Conservation (phyloP, 1,140 invertebrate genomes). For the Microplitis demolitor region DNA sequence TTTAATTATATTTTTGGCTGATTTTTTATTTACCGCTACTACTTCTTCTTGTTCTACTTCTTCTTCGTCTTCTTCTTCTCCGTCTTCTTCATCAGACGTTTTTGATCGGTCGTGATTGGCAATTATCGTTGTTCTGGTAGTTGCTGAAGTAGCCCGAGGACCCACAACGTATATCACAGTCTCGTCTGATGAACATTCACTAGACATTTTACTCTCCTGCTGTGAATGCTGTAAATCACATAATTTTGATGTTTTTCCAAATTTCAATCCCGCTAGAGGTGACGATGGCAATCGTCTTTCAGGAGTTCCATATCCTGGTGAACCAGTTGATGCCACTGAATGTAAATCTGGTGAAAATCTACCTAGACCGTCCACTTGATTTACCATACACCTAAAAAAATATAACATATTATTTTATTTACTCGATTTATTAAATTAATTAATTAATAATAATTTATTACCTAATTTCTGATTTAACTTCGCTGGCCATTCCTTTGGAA, state of each 20-base stretch:
- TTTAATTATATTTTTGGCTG: constrained; percentile 30
- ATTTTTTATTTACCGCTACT: constrained; percentile 46
- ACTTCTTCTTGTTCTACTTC: constrained; percentile 59
- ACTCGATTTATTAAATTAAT: background rate
- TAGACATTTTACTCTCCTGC: constrained; percentile 58
- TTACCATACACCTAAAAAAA: constrained; percentile 62
- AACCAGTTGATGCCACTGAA: constrained; percentile 38
- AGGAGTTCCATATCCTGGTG: constrained; percentile 51
- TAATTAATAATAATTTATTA: constrained; percentile 53
- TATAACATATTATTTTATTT: constrained; percentile 10
- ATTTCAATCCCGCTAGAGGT: constrained; percentile 29
- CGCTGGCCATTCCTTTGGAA: constrained; percentile 77
- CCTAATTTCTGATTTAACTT: constrained; percentile 77
- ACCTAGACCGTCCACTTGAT: constrained; percentile 72
- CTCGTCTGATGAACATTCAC: constrained; percentile 59
- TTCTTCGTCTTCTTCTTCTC: constrained; percentile 54
- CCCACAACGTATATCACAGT: constrained; percentile 59
- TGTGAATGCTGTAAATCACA: constrained; percentile 50
- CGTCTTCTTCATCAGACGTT: constrained; percentile 56
- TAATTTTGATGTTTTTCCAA: constrained; percentile 44
- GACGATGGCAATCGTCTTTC: constrained; percentile 41
- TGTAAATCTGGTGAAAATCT: constrained; percentile 52
- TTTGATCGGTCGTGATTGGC: constrained; percentile 19
- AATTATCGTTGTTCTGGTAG: background rate
- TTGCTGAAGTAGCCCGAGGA: constrained; percentile 39